A percentile compares a stretch with the other conserved stretches of the same genome.
Conservation (phyloP, 2,888 invertebrate species). For the Lithophane socia region DNA sequence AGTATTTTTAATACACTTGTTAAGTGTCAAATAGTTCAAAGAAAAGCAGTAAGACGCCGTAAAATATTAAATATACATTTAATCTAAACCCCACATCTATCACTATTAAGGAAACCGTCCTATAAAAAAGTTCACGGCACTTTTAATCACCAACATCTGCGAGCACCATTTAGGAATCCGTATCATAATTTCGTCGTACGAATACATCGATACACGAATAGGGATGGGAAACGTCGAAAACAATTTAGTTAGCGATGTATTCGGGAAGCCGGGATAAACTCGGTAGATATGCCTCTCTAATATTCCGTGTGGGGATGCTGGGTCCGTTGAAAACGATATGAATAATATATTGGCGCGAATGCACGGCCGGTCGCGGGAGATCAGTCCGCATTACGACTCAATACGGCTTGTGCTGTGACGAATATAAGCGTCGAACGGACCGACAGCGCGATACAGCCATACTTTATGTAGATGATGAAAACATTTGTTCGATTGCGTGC, state of each 20-base stretch:
- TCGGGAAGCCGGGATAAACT: slow-evolving; percentile 83
- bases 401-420: slow-evolving; percentile 69
- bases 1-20: neutral
- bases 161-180: slow-evolving; percentile 70
- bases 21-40: neutral
- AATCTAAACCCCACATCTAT: slow-evolving; percentile 43
- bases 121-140: slow-evolving; percentile 70
- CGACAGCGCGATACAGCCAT: slow-evolving; percentile 50
- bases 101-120: slow-evolving; percentile 40
- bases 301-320: slow-evolving; percentile 87
- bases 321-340: slow-evolving; percentile 86
- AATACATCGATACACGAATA: slow-evolving; percentile 59
- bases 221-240: slow-evolving; percentile 75
- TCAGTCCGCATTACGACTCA: slow-evolving; percentile 74
- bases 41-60: neutral
- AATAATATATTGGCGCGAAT: slow-evolving; percentile 85
- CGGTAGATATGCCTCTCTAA: slow-evolving; percentile 83
- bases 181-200: slow-evolving; percentile 64
- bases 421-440: slow-evolving; percentile 74
- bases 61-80: slow-evolving; percentile 24
- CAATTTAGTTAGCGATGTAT: slow-evolving; percentile 87
- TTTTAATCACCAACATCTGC: slow-evolving; percentile 75
- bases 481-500: slow-evolving; percentile 29
- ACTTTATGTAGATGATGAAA: slow-evolving; percentile 49
- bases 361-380: slow-evolving; percentile 75